Percentiles rank a stretch among this genome's conserved stretches.
phyloP scores from a whole-genome alignment of 2,888 invertebrate species.

The Tachina grossa region DNA sequence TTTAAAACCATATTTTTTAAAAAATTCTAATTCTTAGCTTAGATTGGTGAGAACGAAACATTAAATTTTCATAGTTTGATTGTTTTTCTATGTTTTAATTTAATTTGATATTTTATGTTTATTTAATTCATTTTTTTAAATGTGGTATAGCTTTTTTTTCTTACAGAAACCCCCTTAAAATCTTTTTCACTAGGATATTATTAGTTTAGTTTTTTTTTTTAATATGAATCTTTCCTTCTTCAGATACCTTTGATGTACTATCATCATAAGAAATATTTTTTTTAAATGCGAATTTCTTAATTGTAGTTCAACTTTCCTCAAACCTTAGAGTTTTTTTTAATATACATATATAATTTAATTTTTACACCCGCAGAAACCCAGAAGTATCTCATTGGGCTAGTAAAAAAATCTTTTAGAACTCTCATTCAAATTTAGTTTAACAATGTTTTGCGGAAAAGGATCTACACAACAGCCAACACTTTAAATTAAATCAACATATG shows the following conservation, averaged over 20 bases:
- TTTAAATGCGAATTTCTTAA: conserved; percentile 35
- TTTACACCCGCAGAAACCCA: conserved; percentile 36
- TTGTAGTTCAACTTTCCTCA: conserved; percentile 67
- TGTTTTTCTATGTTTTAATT: conserved; percentile 41
- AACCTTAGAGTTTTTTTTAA: conserved; percentile 60
- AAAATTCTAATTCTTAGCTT: conserved; percentile 56
- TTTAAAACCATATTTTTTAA: conserved; percentile 18
- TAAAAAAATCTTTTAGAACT: conserved; percentile 55
- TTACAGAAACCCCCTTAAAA: conserved; percentile 31
- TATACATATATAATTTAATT: conserved; percentile 45
- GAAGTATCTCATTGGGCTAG: conserved; percentile 55
- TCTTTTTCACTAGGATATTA: conserved; percentile 55
- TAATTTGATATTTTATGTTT: conserved; percentile 27
- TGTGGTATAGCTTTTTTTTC: conserved; percentile 66
- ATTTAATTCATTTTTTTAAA: conserved; percentile 50
- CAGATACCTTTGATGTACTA: conserved; percentile 70
- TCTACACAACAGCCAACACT: conserved; percentile 48
- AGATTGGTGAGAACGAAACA: conserved; percentile 57
- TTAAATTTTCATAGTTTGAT: conserved; percentile 54
- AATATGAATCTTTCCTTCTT: conserved; percentile 68
- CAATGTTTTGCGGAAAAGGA: conserved; percentile 33
- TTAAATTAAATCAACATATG: background rate
- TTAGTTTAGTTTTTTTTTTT: conserved; percentile 62
- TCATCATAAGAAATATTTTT: conserved; percentile 47
- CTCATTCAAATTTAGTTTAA: conserved; percentile 39